Evolutionary conservation across 1,140 invertebrate genomes (phyloP).

Genomic region (Atta cephalotes): DNA sequence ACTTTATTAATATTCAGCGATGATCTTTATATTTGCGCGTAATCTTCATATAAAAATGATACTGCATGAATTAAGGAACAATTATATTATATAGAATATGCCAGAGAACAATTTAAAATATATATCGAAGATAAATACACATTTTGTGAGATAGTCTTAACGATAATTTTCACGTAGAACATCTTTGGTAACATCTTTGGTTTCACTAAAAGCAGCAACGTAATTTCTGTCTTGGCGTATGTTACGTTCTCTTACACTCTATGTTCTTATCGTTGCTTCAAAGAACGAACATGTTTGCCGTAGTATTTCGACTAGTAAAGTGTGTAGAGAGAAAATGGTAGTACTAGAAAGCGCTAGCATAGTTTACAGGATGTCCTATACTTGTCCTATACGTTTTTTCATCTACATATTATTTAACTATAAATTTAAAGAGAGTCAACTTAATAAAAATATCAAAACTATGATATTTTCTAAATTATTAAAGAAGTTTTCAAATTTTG

Average conservation of each 20-base stretch:
- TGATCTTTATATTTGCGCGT: not conserved
- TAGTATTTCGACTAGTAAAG: slow-evolving; percentile 49
- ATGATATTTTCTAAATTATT: not conserved
- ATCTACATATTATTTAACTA: not conserved
- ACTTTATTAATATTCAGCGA: not conserved
- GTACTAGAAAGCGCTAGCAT: not conserved
- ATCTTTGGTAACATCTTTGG: slow-evolving; percentile 27
- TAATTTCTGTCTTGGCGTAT: slow-evolving; percentile 43
- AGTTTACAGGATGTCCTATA: not conserved
- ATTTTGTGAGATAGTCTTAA: slow-evolving; percentile 19
- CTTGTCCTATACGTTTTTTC: not conserved
- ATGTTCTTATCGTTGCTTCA: slow-evolving; percentile 50
- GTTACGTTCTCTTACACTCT: slow-evolving; percentile 47
- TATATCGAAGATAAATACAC: slow-evolving; percentile 9
- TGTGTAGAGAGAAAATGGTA: slow-evolving; percentile 34
- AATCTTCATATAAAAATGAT: not conserved
- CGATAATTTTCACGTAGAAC: slow-evolving; percentile 31
- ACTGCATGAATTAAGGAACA: not conserved
- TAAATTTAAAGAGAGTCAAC: not conserved
- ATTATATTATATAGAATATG: not conserved
- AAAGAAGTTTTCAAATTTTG: not conserved
- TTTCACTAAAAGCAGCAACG: slow-evolving; percentile 42
- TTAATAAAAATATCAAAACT: not conserved
- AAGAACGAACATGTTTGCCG: slow-evolving; percentile 29
- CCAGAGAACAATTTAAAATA: not conserved